Conservation (phyloP, 2,888 invertebrate species). For the Drosophila algonquin region DNA sequence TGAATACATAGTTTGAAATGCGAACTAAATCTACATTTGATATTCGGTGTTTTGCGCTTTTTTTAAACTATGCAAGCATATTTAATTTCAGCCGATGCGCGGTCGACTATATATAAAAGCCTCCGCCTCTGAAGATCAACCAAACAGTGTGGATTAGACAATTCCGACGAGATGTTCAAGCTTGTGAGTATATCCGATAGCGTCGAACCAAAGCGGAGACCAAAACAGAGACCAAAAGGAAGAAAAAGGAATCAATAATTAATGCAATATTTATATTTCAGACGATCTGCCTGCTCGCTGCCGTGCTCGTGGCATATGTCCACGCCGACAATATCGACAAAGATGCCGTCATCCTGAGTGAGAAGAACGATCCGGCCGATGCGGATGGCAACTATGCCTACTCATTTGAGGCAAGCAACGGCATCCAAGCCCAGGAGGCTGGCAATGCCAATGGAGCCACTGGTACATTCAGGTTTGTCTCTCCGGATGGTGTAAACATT, state of each 20-base stretch:
- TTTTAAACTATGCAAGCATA: conserved; percentile 39
- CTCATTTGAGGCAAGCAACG: conserved; percentile 86
- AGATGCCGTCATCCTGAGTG: conserved; percentile 80
- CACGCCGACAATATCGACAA: conserved; percentile 77
- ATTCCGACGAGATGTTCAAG: conserved; percentile 79
- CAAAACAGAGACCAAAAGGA: neutral
- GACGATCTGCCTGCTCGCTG: conserved; percentile 67
- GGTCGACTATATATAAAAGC: conserved; percentile 67
- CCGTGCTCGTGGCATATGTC: conserved; percentile 71
- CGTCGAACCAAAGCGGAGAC: neutral
- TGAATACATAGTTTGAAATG: conserved; percentile 59
- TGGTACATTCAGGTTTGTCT: conserved; percentile 84
- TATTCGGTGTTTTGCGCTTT: conserved; percentile 35
- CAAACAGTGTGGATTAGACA: conserved; percentile 75
- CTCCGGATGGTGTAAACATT: conserved; percentile 86
- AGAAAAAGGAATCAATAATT: conserved; percentile 12
- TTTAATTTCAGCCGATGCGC: conserved; percentile 52
- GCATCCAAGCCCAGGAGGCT: conserved; percentile 85
- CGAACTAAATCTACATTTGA: conserved; percentile 4
- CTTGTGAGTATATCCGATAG: conserved; percentile 67
- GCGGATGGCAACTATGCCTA: conserved; percentile 84
- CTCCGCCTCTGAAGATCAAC: conserved; percentile 54
- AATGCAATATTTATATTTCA: conserved; percentile 22
- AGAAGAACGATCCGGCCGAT: conserved; percentile 74
- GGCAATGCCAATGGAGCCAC: conserved; percentile 85